Evolutionary conservation across 2,797 vertebrate species (phyloP).

Genomic region (Sebastes hubbsi): DNA sequence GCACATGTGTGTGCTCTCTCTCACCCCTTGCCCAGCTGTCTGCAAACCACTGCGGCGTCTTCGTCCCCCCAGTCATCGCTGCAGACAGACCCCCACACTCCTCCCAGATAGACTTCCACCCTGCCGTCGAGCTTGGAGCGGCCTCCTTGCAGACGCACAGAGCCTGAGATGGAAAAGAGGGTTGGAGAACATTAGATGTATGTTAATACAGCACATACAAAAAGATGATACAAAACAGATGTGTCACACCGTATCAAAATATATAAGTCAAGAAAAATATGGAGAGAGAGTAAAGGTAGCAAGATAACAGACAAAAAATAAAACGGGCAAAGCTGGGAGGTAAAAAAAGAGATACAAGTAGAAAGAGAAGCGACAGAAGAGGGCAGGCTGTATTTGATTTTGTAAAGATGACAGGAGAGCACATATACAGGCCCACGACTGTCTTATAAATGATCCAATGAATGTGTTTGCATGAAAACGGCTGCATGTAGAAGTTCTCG

Average conservation of each 20-base stretch:
- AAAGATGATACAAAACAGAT: background rate
- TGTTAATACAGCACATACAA: background rate
- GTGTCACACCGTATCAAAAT: background rate
- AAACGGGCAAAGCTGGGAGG: background rate
- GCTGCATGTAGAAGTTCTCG: background rate
- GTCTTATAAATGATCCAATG: background rate
- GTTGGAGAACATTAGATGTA: background rate
- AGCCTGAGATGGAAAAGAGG: conserved; percentile 73
- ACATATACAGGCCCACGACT: background rate
- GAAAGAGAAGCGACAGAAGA: background rate
- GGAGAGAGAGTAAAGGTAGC: background rate
- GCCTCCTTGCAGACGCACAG: conserved; percentile 86
- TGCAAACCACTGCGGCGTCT: conserved; percentile 87
- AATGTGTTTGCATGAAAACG: background rate
- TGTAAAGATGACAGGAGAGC: background rate
- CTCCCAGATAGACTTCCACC: conserved; percentile 88
- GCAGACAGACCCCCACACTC: conserved; percentile 88
- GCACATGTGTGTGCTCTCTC: conserved; percentile 63
- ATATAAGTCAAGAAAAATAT: background rate
- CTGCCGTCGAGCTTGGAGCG: conserved; percentile 88
- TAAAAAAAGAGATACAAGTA: background rate
- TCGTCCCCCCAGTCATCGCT: conserved; percentile 86
- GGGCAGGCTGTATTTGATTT: background rate
- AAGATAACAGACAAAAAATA: background rate
- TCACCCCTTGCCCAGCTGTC: conserved; percentile 90